Evolutionary conservation across 30 jellyfish, hydroid and myxozoan genomes (phyloP), one percentile per base, ranked within the genome.

Genomic region (Clytia hemisphaerica): DNA sequence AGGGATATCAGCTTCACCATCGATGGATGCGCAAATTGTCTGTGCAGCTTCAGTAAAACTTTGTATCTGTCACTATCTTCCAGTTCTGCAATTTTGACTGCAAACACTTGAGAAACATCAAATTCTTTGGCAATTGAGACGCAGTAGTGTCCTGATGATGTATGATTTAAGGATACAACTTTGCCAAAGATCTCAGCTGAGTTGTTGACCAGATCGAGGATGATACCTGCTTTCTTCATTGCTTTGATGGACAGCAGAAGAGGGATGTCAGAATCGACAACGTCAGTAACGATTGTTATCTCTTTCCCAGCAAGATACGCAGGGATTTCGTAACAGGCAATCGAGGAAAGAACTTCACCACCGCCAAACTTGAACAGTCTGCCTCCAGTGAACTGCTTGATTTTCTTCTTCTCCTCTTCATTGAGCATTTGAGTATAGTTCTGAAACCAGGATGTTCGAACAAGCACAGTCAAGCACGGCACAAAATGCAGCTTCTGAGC

Each of bases 341-440:
- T 15, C 24, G 30, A 51, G 18, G 10, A 31, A n/a, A 51, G 28
- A 51, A 51, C 28, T 12, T 51, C 66, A 16, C 77, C 76, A 19
- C 78, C 81, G 2, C 81, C 81, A 69, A 69, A 69, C 35, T 54
- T 1, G 76, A 69, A 69, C 58, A 53, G 46, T 18, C 61, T 18
- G 25, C 22, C 30, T 35, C 62, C 18, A 38, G 38, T 30, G 31
- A 45, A 61, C 44, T 10, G 5, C 19, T 64, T 3, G 49, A 16
- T 15, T 0, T 24, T 51, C 18, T 12, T 15, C 66, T 51, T 51
- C 28, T 42, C 34, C 62, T 31, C 63, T 60, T 60, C 30, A 60
- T n/a, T 15, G 65, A 60, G 26, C 18, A n/a, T 10, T 15, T 73
- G 30, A 4, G 59, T 72, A 37, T 57, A 73, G 61, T 45, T 25